Evolutionary conservation across 2,797 vertebrate species (phyloP), one percentile per base, ranked within the genome.

Genomic region (Lacerta agilis): DNA sequence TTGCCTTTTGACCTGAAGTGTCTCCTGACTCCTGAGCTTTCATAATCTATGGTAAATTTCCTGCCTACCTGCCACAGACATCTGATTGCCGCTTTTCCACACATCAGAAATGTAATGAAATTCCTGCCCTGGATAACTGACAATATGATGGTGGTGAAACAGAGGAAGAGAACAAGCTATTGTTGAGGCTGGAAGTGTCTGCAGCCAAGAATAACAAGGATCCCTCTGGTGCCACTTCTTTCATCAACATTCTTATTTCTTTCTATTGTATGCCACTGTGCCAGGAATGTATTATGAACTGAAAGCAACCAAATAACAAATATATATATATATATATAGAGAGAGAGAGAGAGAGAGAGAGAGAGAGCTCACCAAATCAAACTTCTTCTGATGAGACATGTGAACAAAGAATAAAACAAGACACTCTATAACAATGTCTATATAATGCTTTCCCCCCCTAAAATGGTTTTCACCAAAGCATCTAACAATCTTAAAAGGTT

Each of bases 131-230:
- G 90, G 93, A 93, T 80, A 91, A 89, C 71, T 5, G 1, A 27
- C 1, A 85, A 77, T 90, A 92, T 82, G 93, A 85, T 71, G 87
- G n/a, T 79, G 92, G 75, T 91, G 92, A 95, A 91, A 94, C 88
- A 83, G 92, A 93, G 84, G 90, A 95, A 95, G 94, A 94, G 95
- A 96, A 95, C 89, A 95, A 86, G 87, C 85, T 95, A 94, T 92
- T 94, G 90, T 96, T 95, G 92, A 90, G 87, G 36, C 87, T 96
- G 92, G 93, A 96, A 96, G 85, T 49, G 83, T 77, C 91, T 92
- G 86, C 15, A 64, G 96, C 95, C 96, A 96, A 97, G 93, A 95
- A 90, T 67, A 95, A 94, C 94, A 96, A 8, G 82, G 90, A 92
- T 89, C 93, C 86, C 87, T 93, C 82, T 93, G 92, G 87, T 96